Evolutionary conservation across 2,888 invertebrate species (phyloP).

Genomic region (Cremastinae sp.): DNA sequence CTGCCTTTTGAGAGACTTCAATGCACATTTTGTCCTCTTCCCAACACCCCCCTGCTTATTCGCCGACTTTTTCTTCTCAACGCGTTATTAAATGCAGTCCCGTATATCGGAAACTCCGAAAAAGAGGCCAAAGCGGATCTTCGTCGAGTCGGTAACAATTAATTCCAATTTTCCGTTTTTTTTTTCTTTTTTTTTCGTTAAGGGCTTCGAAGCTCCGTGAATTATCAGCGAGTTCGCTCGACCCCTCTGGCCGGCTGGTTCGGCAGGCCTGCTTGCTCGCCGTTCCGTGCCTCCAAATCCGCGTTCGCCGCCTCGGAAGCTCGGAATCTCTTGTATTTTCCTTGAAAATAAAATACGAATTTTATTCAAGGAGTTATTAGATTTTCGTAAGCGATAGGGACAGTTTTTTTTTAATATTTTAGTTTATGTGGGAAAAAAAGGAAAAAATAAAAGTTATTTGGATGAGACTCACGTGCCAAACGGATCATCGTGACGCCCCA

Average conservation of each 20-base stretch:
- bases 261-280: conserved; percentile 73
- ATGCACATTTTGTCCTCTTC: conserved; percentile 41
- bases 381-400: too few species aligned
- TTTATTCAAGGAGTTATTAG: too few species aligned
- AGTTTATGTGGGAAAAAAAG: neutral
- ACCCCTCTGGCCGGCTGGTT: conserved; percentile 72
- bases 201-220: conserved; percentile 10
- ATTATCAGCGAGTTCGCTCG: conserved; percentile 73
- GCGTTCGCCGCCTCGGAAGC: conserved; percentile 75
- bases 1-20: conserved; percentile 49
- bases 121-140: conserved; percentile 31
- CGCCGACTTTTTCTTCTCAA: conserved; percentile 12
- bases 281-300: conserved; percentile 74
- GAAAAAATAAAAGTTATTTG: too few species aligned
- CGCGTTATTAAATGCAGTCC: conserved; percentile 28
- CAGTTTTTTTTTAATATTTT: neutral
- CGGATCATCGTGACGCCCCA: conserved; percentile 97
- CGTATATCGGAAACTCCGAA: conserved; percentile 2
- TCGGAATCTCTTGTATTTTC: conserved; percentile 78
- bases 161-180: neutral
- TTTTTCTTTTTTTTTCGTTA: conserved; percentile 31
- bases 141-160: too few species aligned
- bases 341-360: too few species aligned
- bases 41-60: conserved; percentile 15
- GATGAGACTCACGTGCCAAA: conserved; percentile 89